These are phyloP conservation scores for Ophthalmolycus amberensis DNA, from an alignment of 2,113 vertebrate genomes.

Conservation along the genomic window DNA sequence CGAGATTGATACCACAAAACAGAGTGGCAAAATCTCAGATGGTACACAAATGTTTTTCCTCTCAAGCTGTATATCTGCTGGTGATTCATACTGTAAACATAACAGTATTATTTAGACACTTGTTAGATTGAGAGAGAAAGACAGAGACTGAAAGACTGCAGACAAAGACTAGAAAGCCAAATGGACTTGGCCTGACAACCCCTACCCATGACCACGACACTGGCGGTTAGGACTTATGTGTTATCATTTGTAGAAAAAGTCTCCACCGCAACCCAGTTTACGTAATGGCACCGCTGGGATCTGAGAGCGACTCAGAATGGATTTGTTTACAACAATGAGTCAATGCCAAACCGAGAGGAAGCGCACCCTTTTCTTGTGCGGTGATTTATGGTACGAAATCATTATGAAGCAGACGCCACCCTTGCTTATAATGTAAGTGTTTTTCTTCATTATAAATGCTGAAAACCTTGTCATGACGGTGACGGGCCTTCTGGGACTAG, in stretches of 20 bases:
- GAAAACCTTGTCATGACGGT: constrained; percentile 38
- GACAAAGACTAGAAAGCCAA: constrained; percentile 10
- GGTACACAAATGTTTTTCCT: neutral
- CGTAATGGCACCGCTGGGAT: constrained; percentile 33
- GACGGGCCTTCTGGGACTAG: neutral
- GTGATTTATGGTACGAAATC: constrained; percentile 45
- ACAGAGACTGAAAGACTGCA: neutral
- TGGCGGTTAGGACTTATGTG: constrained; percentile 9
- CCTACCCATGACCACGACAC: constrained; percentile 18
- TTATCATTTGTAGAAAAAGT: constrained; percentile 39
- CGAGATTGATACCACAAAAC: neutral
- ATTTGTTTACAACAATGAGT: constrained; percentile 43
- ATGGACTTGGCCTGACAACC: constrained; percentile 10
- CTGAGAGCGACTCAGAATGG: constrained; percentile 31
- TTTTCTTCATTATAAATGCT: constrained; percentile 39
- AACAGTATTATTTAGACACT: neutral
- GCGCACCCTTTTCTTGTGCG: constrained; percentile 8
- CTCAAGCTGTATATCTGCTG: neutral
- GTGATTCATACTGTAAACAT: neutral
- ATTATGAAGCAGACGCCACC: constrained; percentile 14
- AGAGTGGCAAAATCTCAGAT: neutral
- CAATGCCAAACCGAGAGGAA: constrained; percentile 30
- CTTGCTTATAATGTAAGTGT: constrained; percentile 18
- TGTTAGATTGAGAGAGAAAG: neutral
- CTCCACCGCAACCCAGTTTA: constrained; percentile 15